Evolutionary conservation across 2,113 vertebrate species (phyloP).

Genomic region (Nothoprocta pentlandii): DNA sequence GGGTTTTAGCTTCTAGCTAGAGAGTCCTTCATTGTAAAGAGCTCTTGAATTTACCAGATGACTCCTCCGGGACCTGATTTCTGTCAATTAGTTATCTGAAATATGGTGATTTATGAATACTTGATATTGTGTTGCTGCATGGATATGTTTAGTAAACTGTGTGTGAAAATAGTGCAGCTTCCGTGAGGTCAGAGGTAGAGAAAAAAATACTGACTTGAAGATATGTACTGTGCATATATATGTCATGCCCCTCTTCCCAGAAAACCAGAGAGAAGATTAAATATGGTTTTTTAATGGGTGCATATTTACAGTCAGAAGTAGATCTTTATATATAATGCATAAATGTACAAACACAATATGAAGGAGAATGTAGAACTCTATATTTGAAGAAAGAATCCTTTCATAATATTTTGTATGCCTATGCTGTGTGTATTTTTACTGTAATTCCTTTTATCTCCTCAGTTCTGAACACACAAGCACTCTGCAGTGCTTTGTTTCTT

Average conservation of each 20-base stretch:
- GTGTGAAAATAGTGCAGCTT: neutral
- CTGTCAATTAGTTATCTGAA: slow-evolving; percentile 39
- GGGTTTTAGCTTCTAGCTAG: neutral
- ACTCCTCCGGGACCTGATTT: slow-evolving; percentile 39
- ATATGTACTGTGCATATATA: neutral
- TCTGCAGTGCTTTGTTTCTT: slow-evolving; percentile 12
- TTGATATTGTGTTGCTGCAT: neutral
- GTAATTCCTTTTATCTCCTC: neutral
- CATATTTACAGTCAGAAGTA: neutral
- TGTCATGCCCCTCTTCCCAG: neutral
- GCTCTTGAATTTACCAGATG: slow-evolving; percentile 39
- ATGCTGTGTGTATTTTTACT: neutral
- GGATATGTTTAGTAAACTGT: neutral
- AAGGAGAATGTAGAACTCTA: neutral
- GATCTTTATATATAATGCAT: neutral
- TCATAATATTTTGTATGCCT: neutral
- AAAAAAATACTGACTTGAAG: neutral
- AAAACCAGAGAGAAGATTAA: neutral
- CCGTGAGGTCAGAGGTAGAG: neutral
- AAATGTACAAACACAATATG: neutral
- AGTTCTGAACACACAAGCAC: neutral
- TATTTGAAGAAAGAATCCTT: neutral
- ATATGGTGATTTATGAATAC: slow-evolving; percentile 51
- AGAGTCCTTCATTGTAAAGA: slow-evolving; percentile 45
- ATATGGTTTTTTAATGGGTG: slow-evolving; percentile 15